Percentiles rank a stretch among this genome's conserved stretches.
phyloP scores from a whole-genome alignment of 2,113 vertebrate species.

The Calypte anna region DNA sequence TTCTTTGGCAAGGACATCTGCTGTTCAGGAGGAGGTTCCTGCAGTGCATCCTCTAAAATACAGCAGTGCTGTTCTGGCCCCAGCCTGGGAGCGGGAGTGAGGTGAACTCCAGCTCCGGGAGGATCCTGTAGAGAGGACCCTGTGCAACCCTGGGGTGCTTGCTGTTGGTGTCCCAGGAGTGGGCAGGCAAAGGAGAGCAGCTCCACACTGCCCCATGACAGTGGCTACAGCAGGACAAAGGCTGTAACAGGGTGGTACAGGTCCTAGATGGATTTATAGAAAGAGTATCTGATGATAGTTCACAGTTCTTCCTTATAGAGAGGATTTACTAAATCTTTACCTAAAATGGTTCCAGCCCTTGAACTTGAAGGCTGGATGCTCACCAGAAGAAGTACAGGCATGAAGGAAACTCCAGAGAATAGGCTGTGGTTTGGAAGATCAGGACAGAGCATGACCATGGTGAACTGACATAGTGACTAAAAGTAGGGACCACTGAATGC shows the following conservation, averaged over 20 bases:
- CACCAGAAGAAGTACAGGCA: not conserved
- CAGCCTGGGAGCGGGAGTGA: not conserved
- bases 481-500: not conserved
- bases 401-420: not conserved
- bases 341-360: not conserved
- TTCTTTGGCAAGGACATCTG: constrained; percentile 44
- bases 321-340: not conserved
- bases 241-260: not conserved
- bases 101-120: not conserved
- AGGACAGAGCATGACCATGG: not conserved
- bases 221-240: not conserved
- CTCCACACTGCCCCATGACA: not conserved
- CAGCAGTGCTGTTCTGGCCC: not conserved
- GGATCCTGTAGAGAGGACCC: not conserved
- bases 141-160: rapidly evolving
- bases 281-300: not conserved
- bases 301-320: not conserved
- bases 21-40: constrained; percentile 1
- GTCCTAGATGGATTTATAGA: not conserved
- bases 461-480: not conserved
- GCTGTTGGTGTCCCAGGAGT: rapidly evolving
- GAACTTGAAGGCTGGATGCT: not conserved
- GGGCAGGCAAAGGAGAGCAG: not conserved
- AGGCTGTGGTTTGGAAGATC: not conserved
- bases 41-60: constrained; percentile 25